Base-by-base conservation (phyloP, 1,140 invertebrate species). In the Tetramorium parvispinum region DNA sequence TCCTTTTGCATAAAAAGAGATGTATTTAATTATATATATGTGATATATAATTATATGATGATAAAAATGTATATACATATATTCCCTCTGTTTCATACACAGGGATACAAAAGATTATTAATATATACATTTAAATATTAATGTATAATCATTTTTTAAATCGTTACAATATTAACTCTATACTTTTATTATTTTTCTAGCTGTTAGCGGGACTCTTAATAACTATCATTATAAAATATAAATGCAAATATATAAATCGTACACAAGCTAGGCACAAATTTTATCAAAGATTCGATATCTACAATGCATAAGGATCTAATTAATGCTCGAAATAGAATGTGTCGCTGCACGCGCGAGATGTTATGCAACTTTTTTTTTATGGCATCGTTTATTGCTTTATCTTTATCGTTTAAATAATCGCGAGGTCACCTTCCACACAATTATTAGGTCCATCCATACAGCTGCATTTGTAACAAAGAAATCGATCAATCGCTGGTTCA, bases 331-430 rank as follows among this genome's bases (percentile, higher is more conserved):
- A 68, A 68, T 68, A 68, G 11, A 10, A 68, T 0, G 6, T 5
- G 5, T 21, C 16, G 21, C 37, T 49, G 37, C 13, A 46, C 2
- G n/a, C 10, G 16, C 18, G 46, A 40, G 3, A 37, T 68, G 5
- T 68, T 68, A 49, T 2, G 13, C 49, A 68, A 68, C 40, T 16
- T 53, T 53, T 27, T 68, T 68, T 68, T 68, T 68, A 68, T 16
- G 46, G 40, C 21, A 13, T 7, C 6, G 4, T 16, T 68, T 46
- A 68, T 46, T 18, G 65, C 40, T 21, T 24, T 68, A 46, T 71
- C 46, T 71, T 71, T 3, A 43, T 21, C 49, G 5, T 61, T 77
- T 37, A 61, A 68, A 68, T 0, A 68, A 46, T 68, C 40, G 24
- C 5, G 21, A 68, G 65, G 18, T 68, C 21, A n/a, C 2, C 10